Percentiles rank a stretch among this genome's conserved stretches.
Evolutionary conservation across 2,113 vertebrate genomes (phyloP).

Genomic region (Donacobius atricapilla): DNA sequence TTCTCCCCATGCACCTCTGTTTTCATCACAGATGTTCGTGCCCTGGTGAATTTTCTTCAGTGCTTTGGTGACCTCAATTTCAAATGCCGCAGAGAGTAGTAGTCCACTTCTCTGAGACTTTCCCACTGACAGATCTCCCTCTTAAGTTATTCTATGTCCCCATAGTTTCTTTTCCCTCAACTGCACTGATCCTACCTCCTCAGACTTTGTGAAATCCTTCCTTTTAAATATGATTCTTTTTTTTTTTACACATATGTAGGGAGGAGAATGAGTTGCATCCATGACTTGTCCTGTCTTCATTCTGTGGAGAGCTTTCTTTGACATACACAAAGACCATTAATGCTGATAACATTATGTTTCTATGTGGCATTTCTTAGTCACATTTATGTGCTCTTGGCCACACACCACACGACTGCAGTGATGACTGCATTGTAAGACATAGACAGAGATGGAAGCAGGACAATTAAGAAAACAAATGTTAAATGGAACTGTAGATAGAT

Average conservation of each 20-base stretch:
- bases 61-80: background rate
- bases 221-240: background rate
- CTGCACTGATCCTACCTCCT: background rate
- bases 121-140: background rate
- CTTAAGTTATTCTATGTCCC: background rate
- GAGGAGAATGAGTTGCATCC: background rate
- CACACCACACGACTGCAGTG: accelerated
- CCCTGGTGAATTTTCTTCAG: background rate
- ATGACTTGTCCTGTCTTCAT: background rate
- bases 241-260: background rate
- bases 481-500: constrained; percentile 4
- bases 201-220: background rate
- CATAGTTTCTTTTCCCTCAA: background rate
- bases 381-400: background rate
- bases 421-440: background rate
- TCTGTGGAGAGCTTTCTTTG: background rate
- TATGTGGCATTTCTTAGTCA: background rate
- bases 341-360: background rate
- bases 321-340: background rate
- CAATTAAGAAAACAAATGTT: constrained; percentile 11
- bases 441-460: background rate
- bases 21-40: background rate
- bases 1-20: background rate
- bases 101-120: background rate
- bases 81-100: background rate